phyloP scores from a whole-genome alignment of 2,888 invertebrate genomes.

The Cosmia trapezina region DNA sequence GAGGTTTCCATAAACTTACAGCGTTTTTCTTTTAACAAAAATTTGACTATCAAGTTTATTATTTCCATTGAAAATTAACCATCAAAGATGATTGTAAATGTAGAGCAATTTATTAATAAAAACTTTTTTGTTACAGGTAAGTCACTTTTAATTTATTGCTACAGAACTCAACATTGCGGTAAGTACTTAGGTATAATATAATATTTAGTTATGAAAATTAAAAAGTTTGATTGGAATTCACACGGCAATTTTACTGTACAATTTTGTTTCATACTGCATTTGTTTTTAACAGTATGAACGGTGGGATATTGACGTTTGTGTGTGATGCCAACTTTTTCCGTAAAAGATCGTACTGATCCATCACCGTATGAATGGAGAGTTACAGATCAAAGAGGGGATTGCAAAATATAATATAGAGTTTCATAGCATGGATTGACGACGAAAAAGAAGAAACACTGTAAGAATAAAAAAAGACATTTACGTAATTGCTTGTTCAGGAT shows the following conservation, averaged over 20 bases:
- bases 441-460: not conserved
- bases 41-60: not conserved
- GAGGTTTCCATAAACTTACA: slow-evolving; percentile 72
- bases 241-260: no score
- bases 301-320: no score
- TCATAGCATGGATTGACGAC: not conserved
- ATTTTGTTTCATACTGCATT: not conserved
- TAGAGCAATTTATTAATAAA: slow-evolving; percentile 15
- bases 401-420: not conserved
- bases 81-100: not conserved
- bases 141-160: slow-evolving; percentile 25
- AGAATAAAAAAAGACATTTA: not conserved
- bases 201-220: not conserved
- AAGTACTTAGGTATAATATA: slow-evolving; percentile 43
- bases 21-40: slow-evolving; percentile 64
- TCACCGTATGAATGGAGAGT: not conserved
- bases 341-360: not conserved
- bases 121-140: slow-evolving; percentile 61
- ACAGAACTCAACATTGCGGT: slow-evolving; percentile 26
- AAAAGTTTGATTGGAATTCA: not conserved
- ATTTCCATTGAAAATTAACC: slow-evolving; percentile 27
- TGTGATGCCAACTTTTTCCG: not conserved
- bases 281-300: not conserved
- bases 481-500: not conserved
- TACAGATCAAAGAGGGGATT: not conserved